A percentile compares a stretch with the other conserved stretches of the same genome.
Evolutionary conservation across 2,113 vertebrate species (phyloP).

Genomic region (Pao palembangensis): DNA sequence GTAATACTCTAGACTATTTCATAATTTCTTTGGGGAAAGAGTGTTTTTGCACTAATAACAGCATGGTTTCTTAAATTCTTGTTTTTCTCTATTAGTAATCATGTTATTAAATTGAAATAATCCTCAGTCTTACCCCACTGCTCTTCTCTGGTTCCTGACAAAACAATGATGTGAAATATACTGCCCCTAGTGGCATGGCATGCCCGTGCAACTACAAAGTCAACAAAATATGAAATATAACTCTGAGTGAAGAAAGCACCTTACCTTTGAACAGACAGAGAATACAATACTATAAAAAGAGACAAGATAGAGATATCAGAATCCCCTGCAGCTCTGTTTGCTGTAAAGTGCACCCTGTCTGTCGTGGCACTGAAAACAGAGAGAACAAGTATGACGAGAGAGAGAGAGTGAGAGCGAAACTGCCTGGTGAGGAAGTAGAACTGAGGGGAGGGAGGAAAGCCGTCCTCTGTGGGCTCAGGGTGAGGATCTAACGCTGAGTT

Average conservation of each 20-base stretch:
- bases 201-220: not conserved
- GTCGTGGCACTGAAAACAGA: slow-evolving; percentile 18
- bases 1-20: too few species aligned
- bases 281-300: not conserved
- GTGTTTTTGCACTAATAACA: too few species aligned
- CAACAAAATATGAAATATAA: not conserved
- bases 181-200: too few species aligned
- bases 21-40: not conserved
- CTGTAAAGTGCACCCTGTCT: slow-evolving; percentile 21
- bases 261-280: slow-evolving; percentile 1
- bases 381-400: slow-evolving; percentile 2
- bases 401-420: slow-evolving; percentile 13
- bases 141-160: too few species aligned
- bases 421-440: slow-evolving; percentile 36
- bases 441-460: slow-evolving; percentile 16
- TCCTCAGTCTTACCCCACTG: too few species aligned
- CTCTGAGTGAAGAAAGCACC: slow-evolving; percentile 3
- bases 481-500: slow-evolving; percentile 58
- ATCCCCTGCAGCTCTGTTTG: slow-evolving; percentile 34
- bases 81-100: too few species aligned
- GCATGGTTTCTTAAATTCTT: not conserved
- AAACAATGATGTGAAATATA: too few species aligned
- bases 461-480: slow-evolving; percentile 22
- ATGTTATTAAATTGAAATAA: too few species aligned
- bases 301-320: not conserved